phyloP scores from a whole-genome alignment of 2,113 vertebrate genomes.

The Apodemus speciosus region DNA sequence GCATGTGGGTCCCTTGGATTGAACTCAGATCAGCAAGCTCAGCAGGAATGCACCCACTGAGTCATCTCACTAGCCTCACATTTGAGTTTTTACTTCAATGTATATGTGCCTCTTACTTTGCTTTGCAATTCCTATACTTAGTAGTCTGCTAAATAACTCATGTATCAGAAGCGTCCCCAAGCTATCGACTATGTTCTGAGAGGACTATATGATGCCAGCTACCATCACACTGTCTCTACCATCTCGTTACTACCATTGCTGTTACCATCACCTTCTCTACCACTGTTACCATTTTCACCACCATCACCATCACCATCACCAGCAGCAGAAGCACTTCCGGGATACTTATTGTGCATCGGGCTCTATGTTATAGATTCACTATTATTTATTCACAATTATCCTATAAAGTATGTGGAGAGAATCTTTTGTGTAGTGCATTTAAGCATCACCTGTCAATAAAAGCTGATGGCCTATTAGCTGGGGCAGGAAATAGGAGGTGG shows the following conservation, averaged over 20 bases:
- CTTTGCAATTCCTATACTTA: background rate
- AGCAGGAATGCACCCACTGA: background rate
- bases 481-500: too few relatives aligned
- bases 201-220: background rate
- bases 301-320: rapidly evolving
- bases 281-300: rapidly evolving
- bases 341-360: background rate
- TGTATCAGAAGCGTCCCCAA: background rate
- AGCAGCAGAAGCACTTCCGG: background rate
- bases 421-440: too few relatives aligned
- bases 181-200: background rate
- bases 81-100: conserved; percentile 5
- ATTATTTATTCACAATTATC: background rate
- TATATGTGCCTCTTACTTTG: background rate
- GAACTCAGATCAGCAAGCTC: background rate
- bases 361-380: background rate
- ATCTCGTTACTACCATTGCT: rapidly evolving
- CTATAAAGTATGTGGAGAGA: background rate
- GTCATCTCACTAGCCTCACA: background rate
- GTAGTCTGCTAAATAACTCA: background rate
- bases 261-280: rapidly evolving
- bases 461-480: too few relatives aligned
- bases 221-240: background rate
- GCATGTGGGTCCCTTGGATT: background rate
- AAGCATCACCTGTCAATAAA: too few relatives aligned